Evolutionary conservation across 2,797 vertebrate genomes (phyloP), one percentile per base, ranked within the genome.

Genomic region (Coranthus polyacanthus): DNA sequence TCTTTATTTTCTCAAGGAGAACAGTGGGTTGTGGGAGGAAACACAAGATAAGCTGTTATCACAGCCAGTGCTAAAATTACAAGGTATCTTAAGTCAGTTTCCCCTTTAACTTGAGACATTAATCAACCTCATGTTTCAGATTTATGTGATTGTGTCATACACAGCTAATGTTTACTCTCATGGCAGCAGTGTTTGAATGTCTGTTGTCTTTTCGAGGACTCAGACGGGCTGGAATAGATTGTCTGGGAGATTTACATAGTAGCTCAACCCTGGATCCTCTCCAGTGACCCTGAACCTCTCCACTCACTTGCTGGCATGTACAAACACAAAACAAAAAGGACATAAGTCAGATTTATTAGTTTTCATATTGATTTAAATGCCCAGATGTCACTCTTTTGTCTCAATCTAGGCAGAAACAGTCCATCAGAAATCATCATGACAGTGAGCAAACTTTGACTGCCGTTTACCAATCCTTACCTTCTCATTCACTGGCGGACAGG

Each of bases 401-500:
- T 54, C 10, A 8, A 21, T 32, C 29, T 65, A 24, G 67, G 55
- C 2, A 21, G 10, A 49, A 72, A 65, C 18, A 26, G 15, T 24
- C 12, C 10, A 46, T 65, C 55, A 79, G 80, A 81, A 83, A 85
- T 79, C 64, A 72, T 69, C 17, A 10, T 63, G 77, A 74, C 74
- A 68, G 49, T 34, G 9, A 34, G 54, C 47, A 71, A 85, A 85
- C 37, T 4, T 56, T 12, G 15, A 24, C 42, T 59, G 50, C 37
- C 18, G 16, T 71, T 15, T 12, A 42, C 42, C 42, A 39, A 32
- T 62, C 43, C 49, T 74, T 65, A 61, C 39, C 8, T 18, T 52
- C 46, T 74, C 58, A 18, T 44, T 9, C 52, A 37, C 47, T 22
- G 15, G 21, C 13, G 26, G 51, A 57, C 51, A 50, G 45, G 45